A percentile compares a stretch with the other conserved stretches of the same genome.
These are phyloP conservation scores for Phymastichus coffea DNA, from an alignment of 1,140 invertebrate genomes.

Conservation along the genomic window DNA sequence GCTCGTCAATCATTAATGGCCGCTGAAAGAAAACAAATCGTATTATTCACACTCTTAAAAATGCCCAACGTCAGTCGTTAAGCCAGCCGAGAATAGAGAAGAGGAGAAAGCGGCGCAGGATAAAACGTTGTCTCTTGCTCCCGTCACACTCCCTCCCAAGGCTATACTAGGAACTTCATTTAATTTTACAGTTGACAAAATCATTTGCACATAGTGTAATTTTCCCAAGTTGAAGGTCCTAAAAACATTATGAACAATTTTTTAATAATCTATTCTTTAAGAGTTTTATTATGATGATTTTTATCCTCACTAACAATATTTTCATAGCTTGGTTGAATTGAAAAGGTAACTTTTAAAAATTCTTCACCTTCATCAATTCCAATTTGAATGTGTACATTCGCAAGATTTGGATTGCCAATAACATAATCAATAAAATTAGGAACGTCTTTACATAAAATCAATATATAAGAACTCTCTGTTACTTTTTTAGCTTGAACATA, in stretches of 20 bases:
- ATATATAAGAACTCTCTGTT: neutral
- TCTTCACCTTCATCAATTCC: no score
- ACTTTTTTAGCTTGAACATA: neutral
- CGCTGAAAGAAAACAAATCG: no score
- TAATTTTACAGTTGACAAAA: neutral
- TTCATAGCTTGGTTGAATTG: neutral
- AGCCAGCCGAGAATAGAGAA: no score
- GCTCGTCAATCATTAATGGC: no score
- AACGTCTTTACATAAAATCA: conserved; percentile 1
- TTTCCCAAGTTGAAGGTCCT: neutral
- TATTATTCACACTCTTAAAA: no score
- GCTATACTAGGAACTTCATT: neutral
- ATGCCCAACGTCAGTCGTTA: no score
- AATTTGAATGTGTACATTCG: neutral
- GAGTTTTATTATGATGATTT: neutral
- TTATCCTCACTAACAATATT: neutral
- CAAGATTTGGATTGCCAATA: neutral
- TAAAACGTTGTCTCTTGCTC: no score
- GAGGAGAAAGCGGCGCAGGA: no score
- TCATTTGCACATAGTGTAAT: no score
- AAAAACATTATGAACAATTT: neutral
- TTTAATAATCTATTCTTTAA: neutral
- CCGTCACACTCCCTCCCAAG: no score
- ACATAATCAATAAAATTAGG: neutral
- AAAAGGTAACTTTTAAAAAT: conserved; percentile 2